Conservation (phyloP, 1,140 invertebrate species). For the Megalopta genalis region DNA sequence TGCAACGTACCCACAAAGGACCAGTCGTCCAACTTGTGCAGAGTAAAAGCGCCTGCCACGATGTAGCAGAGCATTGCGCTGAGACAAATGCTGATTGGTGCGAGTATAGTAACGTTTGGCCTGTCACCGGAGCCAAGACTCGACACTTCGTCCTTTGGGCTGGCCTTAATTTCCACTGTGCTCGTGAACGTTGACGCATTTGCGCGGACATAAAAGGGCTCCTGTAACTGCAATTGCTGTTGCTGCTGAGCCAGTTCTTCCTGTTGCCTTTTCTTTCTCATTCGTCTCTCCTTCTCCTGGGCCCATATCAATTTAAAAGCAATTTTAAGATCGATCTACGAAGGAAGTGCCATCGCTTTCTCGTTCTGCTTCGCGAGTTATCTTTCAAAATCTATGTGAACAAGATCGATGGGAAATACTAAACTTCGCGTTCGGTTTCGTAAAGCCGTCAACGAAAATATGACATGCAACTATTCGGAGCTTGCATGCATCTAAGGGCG, state of each 20-base stretch:
- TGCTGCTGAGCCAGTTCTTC: slow-evolving; percentile 85
- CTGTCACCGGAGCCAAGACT: slow-evolving; percentile 80
- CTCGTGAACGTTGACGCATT: slow-evolving; percentile 87
- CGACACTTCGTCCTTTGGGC: slow-evolving; percentile 79
- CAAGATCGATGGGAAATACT: not conserved
- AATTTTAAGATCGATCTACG: slow-evolving; percentile 20
- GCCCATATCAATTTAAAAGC: slow-evolving; percentile 14
- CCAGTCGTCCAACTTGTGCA: slow-evolving; percentile 93
- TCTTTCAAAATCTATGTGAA: not conserved
- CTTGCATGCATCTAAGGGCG: not conserved
- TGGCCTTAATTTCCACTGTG: slow-evolving; percentile 86
- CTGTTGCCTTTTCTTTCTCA: slow-evolving; percentile 88
- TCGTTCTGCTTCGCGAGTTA: not conserved
- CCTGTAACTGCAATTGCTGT: slow-evolving; percentile 86
- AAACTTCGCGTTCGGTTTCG: not conserved
- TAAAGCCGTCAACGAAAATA: too few relatives aligned
- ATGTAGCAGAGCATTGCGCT: slow-evolving; percentile 92
- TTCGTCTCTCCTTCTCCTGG: slow-evolving; percentile 86
- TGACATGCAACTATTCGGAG: not conserved
- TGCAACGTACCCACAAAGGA: slow-evolving; percentile 83
- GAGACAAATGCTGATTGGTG: slow-evolving; percentile 88
- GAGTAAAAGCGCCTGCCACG: slow-evolving; percentile 91
- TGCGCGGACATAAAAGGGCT: slow-evolving; percentile 89
- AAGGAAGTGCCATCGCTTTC: not conserved
- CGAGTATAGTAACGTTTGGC: slow-evolving; percentile 87